These are phyloP conservation scores for Peribatodes rhomboidaria DNA, from an alignment of 2,888 invertebrate species.

Conservation along the genomic window DNA sequence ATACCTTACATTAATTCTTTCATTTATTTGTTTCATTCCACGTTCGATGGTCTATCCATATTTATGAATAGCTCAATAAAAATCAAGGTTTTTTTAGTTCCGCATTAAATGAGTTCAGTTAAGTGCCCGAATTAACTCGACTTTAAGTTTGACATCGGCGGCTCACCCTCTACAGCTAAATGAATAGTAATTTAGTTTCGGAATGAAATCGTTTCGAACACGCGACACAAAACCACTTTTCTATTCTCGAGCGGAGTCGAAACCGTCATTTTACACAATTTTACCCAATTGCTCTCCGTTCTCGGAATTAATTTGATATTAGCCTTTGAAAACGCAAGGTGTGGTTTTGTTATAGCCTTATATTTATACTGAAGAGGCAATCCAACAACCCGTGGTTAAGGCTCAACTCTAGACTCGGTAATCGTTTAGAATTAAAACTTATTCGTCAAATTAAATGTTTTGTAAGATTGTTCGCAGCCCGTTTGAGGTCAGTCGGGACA, in stretches of 20 bases:
- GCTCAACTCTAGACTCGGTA: constrained; percentile 73
- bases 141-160: constrained; percentile 79
- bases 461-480: constrained; percentile 42
- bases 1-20: too few relatives aligned
- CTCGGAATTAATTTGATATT: constrained; percentile 86
- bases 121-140: constrained; percentile 68
- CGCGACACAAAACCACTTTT: constrained; percentile 86
- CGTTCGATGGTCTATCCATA: too few relatives aligned
- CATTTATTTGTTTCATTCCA: too few relatives aligned
- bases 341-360: constrained; percentile 79
- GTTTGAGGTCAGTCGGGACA: constrained; percentile 41
- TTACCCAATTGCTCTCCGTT: constrained; percentile 85
- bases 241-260: constrained; percentile 81
- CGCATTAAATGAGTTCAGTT: constrained; percentile 40
- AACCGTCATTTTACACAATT: constrained; percentile 86
- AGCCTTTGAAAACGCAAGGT: constrained; percentile 86
- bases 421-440: constrained; percentile 71
- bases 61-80: constrained; percentile 31
- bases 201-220: constrained; percentile 85
- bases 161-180: constrained; percentile 81
- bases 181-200: constrained; percentile 85
- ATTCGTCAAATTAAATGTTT: constrained; percentile 60
- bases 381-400: constrained; percentile 79
- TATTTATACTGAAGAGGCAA: constrained; percentile 81
- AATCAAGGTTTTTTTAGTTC: constrained; percentile 41